Evolutionary conservation across 2,113 vertebrate species (phyloP), one percentile per base, ranked within the genome.

Genomic region (Himantopus leucocephalus): DNA sequence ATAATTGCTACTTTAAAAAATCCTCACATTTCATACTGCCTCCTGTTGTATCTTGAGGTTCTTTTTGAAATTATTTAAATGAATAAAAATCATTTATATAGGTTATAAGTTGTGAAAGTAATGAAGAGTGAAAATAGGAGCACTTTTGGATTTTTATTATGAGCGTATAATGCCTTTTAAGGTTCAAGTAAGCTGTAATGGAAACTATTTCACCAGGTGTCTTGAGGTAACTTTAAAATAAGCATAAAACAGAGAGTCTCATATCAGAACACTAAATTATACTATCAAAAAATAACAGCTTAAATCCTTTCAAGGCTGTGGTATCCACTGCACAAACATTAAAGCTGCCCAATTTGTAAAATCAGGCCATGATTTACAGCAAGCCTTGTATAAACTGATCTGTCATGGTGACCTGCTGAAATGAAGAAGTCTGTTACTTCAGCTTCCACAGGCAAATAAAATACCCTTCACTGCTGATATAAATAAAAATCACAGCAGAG

Each of bases 381-480:
- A 41, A 77, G 79, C 60, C 92, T 93, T 96, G 76, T 90, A 76
- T 97, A 97, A 97, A 95, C 90, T 19, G 3, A 90, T 96, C 60
- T 85, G 88, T 90, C 66, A 39, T 43, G 52, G 37, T 96, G 95
- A 96, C 97, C 92, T 95, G 87, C 85, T 95, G 85, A 96, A 97
- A 91, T 84, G 32, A 73, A 66, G 77, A 85, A 70, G 53, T 85
- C 89, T 77, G 85, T 97, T 93, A 94, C 96, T 97, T 97, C 87
- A 91, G 72, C 76, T 95, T 97, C 96, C 9, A 50, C 85, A 68
- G 58, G 32, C 74, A 96, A 94, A 87, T 90, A 76, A 94, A 97
- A 96, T 94, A 68, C 73, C 29, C 96, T 96, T 79, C 66, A 66
- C 75, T 85, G 53, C 37, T 73, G 62, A 88, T 96, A 90, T 81